Conservation (phyloP, 2,888 invertebrate genomes). For the Nomada fabriciana region DNA sequence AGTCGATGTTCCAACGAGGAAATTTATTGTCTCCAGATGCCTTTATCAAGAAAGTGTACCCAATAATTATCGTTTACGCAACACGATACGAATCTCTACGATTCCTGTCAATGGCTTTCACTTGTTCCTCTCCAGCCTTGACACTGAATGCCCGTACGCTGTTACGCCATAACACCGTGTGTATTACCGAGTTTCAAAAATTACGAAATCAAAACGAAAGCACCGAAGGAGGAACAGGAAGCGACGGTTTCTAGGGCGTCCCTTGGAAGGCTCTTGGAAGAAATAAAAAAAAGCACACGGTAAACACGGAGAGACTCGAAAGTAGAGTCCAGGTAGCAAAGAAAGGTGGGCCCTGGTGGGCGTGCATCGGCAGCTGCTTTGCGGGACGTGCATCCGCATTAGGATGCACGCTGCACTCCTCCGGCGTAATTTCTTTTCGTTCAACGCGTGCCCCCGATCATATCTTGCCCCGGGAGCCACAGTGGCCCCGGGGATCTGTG, state of each 20-base stretch:
- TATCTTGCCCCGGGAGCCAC: slow-evolving; percentile 57
- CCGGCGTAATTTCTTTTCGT: slow-evolving; percentile 74
- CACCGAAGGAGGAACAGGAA: background rate
- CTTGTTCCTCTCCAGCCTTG: too few species aligned
- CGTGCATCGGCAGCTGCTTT: slow-evolving; percentile 61
- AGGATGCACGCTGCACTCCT: slow-evolving; percentile 63
- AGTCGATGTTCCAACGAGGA: too few species aligned
- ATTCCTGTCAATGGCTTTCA: too few species aligned
- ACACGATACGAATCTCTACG: too few species aligned
- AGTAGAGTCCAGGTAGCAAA: background rate
- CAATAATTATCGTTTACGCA: too few species aligned
- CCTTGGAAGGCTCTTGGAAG: too few species aligned
- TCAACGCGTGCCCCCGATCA: slow-evolving; percentile 77
- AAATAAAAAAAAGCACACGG: background rate
- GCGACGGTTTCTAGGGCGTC: background rate
- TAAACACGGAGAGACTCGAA: background rate
- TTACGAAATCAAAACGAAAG: background rate
- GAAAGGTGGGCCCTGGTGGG: slow-evolving; percentile 54
- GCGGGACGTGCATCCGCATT: slow-evolving; percentile 62
- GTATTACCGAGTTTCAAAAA: too few species aligned
- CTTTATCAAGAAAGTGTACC: too few species aligned
- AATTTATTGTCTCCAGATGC: too few species aligned
- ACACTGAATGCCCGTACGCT: too few species aligned
- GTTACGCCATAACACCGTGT: too few species aligned
- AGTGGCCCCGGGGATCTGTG: slow-evolving; percentile 69